These are phyloP conservation scores for human DNA, from an alignment of 2,113 vertebrate genomes.

Conservation along the genomic window GRCh38 chr11:59170501-59171000, in stretches of 20 bases:
- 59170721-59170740: neutral
- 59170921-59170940: neutral
- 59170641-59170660: neutral
- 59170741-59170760: neutral
- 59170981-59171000: neutral
- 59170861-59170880: neutral
- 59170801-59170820: neutral
- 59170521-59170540: neutral
- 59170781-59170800: neutral
- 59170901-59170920: neutral
- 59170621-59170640: neutral
- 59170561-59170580: neutral
- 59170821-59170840: neutral
- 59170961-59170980: neutral
- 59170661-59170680: neutral
- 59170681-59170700: neutral
- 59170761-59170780: neutral
- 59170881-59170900: neutral
- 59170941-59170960: neutral
- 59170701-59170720: neutral
- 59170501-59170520: neutral
- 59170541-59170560: neutral
- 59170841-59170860: neutral
- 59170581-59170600: neutral
- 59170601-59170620: neutral